These are phyloP conservation scores for Nebria ingens DNA, from an alignment of 1,140 invertebrate species.

Conservation along the genomic window DNA sequence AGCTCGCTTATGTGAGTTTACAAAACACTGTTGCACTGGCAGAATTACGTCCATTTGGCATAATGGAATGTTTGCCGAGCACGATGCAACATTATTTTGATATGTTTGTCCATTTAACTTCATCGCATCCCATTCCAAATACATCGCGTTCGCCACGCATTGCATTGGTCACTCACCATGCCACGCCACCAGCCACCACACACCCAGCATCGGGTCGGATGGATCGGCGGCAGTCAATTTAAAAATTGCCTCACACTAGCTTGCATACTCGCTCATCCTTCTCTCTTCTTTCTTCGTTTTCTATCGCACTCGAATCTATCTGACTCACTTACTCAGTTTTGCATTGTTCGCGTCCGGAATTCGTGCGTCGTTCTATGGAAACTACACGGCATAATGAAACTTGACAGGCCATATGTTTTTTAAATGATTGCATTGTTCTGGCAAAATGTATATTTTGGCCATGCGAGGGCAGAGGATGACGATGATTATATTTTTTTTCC, in stretches of 20 bases:
- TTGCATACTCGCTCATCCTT: too few species aligned
- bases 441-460: neutral
- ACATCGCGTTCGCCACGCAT: neutral
- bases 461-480: neutral
- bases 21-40: neutral
- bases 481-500: neutral
- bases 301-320: too few species aligned
- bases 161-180: neutral
- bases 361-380: neutral
- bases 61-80: conserved; percentile 6
- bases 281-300: too few species aligned
- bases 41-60: neutral
- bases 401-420: conserved; percentile 1
- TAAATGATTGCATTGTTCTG: conserved; percentile 3
- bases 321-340: too few species aligned
- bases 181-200: neutral
- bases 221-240: neutral
- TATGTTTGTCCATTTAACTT: conserved; percentile 7
- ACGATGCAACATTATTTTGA: conserved; percentile 5
- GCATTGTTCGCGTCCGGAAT: neutral
- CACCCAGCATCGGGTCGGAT: neutral
- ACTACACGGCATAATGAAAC: neutral
- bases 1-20: neutral
- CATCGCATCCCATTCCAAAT: neutral
- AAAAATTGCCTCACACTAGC: conserved; percentile 1